Evolutionary conservation across 2,888 invertebrate genomes (phyloP).

Genomic region (Cephus pulcher): DNA sequence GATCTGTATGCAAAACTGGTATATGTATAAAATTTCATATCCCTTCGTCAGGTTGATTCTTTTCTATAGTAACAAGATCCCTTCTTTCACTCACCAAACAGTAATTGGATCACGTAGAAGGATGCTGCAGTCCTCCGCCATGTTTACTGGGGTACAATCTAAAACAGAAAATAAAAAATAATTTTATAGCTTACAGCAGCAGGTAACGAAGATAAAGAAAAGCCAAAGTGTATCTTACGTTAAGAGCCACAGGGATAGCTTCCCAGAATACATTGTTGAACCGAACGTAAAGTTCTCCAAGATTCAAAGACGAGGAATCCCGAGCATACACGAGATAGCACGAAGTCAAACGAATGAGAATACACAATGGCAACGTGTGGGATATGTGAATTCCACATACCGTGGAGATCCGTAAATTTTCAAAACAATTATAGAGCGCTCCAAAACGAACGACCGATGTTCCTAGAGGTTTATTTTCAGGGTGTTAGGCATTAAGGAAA

Average conservation of each 20-base stretch:
- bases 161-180: not conserved
- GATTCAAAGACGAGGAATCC: not conserved
- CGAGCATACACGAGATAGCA: not conserved
- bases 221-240: not conserved
- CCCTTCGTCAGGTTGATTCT: not conserved
- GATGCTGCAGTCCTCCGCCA: not conserved
- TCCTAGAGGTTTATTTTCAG: not conserved
- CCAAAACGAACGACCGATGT: not conserved
- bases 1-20: not conserved
- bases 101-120: not conserved
- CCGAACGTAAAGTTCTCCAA: not conserved
- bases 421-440: not conserved
- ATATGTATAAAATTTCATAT: too few relatives aligned
- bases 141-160: not conserved
- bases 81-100: not conserved
- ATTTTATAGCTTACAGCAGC: not conserved
- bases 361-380: not conserved
- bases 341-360: not conserved
- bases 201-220: not conserved
- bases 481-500: not conserved
- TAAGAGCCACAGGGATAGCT: not conserved
- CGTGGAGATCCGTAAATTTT: not conserved
- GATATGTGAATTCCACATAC: not conserved
- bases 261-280: not conserved
- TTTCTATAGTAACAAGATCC: not conserved